phyloP scores from a whole-genome alignment of 2,797 vertebrate genomes.

The Pogoniulus pusillus region DNA sequence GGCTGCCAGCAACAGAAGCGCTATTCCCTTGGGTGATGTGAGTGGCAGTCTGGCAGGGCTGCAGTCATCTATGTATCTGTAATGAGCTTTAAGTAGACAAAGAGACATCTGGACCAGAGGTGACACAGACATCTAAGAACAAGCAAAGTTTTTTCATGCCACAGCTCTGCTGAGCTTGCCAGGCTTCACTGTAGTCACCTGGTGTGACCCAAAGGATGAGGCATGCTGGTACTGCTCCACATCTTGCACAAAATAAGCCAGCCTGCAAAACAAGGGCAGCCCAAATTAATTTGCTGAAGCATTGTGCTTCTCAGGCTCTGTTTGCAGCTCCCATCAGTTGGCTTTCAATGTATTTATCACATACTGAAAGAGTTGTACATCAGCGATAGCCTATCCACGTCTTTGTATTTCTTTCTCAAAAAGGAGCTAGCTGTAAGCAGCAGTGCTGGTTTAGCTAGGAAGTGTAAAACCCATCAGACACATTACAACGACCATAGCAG shows the following conservation, averaged over 20 bases:
- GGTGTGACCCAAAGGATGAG: neutral
- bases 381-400: neutral
- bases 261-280: neutral
- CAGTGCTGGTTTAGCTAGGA: neutral
- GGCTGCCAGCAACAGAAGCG: fast-evolving
- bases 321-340: neutral
- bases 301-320: neutral
- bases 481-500: neutral
- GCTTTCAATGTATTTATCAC: neutral
- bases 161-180: neutral
- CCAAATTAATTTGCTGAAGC: neutral
- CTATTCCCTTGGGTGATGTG: fast-evolving
- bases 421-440: neutral
- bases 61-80: neutral
- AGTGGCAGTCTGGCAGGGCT: neutral
- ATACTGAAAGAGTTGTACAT: neutral
- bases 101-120: neutral
- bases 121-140: neutral
- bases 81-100: neutral
- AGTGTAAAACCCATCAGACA: neutral
- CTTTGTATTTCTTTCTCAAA: neutral
- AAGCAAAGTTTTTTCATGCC: neutral
- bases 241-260: neutral
- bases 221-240: neutral
- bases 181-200: neutral